Percentiles rank a stretch among this genome's conserved stretches.
These are phyloP conservation scores for Halyomorpha halys DNA, from an alignment of 1,140 invertebrate genomes.

Conservation along the genomic window DNA sequence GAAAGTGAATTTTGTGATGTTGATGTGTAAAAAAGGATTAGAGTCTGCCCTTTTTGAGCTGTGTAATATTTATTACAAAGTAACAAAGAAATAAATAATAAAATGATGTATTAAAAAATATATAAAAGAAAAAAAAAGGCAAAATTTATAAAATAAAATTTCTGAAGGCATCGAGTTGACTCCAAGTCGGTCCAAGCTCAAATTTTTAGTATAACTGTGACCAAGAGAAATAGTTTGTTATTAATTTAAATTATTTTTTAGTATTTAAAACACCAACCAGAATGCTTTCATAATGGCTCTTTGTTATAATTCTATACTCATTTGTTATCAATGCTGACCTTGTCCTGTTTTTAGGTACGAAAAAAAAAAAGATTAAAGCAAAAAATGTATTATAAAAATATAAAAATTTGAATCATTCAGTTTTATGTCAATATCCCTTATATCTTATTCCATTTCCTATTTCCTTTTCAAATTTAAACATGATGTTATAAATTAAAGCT, in stretches of 20 bases:
- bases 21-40: background rate
- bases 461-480: too few species aligned
- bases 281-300: conserved; percentile 7
- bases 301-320: background rate
- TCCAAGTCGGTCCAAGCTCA: conserved; percentile 15
- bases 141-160: background rate
- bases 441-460: too few species aligned
- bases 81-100: background rate
- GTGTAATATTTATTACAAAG: conserved; percentile 18
- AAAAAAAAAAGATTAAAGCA: background rate
- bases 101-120: background rate
- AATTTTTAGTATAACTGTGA: conserved; percentile 7
- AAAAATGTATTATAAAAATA: background rate
- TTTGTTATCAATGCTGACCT: conserved; percentile 11
- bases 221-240: conserved; percentile 13
- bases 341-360: conserved; percentile 8
- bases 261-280: conserved; percentile 6
- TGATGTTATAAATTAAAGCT: too few species aligned
- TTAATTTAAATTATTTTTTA: conserved; percentile 15
- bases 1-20: conserved; percentile 11
- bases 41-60: conserved; percentile 15
- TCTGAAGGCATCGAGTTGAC: conserved; percentile 11
- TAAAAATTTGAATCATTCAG: too few species aligned
- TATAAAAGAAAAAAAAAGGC: background rate
- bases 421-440: too few species aligned